Evolutionary conservation across 2,797 vertebrate species (phyloP).

Genomic region (Phoebastria nigripes): DNA sequence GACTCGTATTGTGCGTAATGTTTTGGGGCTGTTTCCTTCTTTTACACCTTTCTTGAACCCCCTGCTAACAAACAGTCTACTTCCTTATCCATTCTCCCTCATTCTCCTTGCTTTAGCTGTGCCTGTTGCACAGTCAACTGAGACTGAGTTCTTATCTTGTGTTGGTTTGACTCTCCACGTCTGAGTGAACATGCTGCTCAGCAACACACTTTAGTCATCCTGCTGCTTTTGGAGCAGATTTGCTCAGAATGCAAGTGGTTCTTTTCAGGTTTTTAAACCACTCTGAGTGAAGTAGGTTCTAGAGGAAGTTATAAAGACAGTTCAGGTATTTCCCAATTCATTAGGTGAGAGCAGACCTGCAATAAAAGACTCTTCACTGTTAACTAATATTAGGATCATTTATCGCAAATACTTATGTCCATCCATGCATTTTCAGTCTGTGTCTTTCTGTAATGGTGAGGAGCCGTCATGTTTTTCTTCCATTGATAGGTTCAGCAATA

Average conservation of each 20-base stretch:
- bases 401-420: background rate
- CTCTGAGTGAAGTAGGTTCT: background rate
- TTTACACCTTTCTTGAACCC: background rate
- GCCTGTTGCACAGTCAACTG: background rate
- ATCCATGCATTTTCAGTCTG: background rate
- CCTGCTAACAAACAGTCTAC: background rate
- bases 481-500: background rate
- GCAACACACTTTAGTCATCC: background rate
- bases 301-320: background rate
- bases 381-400: background rate
- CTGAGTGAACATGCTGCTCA: background rate
- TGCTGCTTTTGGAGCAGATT: background rate
- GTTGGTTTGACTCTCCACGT: background rate
- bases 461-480: background rate
- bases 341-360: background rate
- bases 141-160: background rate
- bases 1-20: background rate
- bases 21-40: background rate
- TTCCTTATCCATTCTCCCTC: background rate
- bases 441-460: background rate
- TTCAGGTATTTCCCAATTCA: background rate
- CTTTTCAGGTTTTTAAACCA: background rate
- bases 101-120: background rate
- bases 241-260: background rate
- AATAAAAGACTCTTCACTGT: background rate